These are phyloP conservation scores for Oxyscelio sp. DNA, from an alignment of 2,888 invertebrate genomes.

Conservation along the genomic window DNA sequence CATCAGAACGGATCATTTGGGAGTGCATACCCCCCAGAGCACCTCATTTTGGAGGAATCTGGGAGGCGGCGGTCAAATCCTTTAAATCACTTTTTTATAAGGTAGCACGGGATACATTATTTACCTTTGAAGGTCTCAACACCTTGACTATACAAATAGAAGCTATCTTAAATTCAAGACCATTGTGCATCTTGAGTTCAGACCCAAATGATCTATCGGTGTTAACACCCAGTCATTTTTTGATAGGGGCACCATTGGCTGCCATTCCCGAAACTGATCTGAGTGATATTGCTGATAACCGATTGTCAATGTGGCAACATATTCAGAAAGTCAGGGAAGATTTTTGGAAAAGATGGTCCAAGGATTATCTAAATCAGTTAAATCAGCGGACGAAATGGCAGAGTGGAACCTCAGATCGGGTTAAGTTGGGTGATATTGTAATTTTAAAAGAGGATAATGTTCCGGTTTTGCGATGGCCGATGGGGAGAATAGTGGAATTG, in stretches of 20 bases:
- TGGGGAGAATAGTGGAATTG: conserved; percentile 6
- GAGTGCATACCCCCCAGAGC: conserved; percentile 25
- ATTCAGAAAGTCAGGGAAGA: neutral
- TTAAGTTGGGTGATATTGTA: neutral
- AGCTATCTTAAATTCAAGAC: neutral
- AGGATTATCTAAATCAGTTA: conserved; percentile 10
- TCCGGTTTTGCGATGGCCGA: neutral
- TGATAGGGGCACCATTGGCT: neutral
- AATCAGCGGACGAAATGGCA: conserved; percentile 4
- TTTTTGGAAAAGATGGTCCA: conserved; percentile 3
- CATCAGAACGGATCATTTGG: conserved; percentile 21
- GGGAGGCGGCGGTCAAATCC: conserved; percentile 14
- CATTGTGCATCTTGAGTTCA: neutral
- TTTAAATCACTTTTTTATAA: neutral
- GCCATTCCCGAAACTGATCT: neutral
- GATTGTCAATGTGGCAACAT: neutral
- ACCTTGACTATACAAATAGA: neutral
- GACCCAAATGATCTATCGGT: conserved; percentile 5
- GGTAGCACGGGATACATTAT: neutral
- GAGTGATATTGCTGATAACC: neutral
- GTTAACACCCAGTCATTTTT: conserved; percentile 1
- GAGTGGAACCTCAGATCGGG: neutral
- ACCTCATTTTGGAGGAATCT: conserved; percentile 31
- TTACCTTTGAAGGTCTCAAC: neutral
- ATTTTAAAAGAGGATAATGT: conserved; percentile 6